Base-by-base conservation (phyloP, 2,888 invertebrate species). In the Spodoptera exigua region DNA sequence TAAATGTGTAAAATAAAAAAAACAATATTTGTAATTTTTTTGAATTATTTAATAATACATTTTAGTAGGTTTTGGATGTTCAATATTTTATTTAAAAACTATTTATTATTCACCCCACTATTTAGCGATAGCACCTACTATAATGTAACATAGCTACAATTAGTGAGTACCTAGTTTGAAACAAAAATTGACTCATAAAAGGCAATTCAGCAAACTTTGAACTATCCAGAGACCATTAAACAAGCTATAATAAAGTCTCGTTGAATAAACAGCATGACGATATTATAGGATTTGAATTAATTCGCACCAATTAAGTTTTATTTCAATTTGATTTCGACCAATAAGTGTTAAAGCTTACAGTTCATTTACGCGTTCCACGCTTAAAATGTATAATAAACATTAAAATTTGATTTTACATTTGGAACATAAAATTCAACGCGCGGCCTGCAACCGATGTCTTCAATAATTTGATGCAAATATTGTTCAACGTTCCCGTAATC, bases 301-400 rank as follows among this genome's bases (percentile, higher is more conserved):
- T 66, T 73, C 67, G 40, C 14, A 44, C 60, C 62, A 76, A 73
- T 76, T 68, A 76, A 57, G 64, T 67, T 74, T 70, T 67, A 73
- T 76, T 79, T 76, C 64, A 67, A 76, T 76, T 76, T 70, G 74
- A 78, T 73, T 76, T 76, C 64, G 52, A 67, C 59, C 63, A 67
- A 61, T 73, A 72, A 73, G 59, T 62, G 56, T 14, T 63, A 67
- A 68, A 58, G 65, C 48, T 32, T 17, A 18, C 45, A 46, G 44
- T 74, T 70, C 65, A 74, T 66, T 79, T 49, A 46, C 61, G 52
- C 79, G 56, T 43, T 47, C 45, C 12, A 7, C 52, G 49, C 21
- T 52, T 58, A 52, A 21, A 55, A 69, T 41, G 60, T 74, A 35
- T 48, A 74, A 74, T 69, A 57, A 57, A 70, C 57, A 54, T 57